Percentiles rank a stretch among this genome's conserved stretches.
These are phyloP conservation scores for Lepidurus couesii DNA, from an alignment of 1,140 invertebrate genomes.

Conservation along the genomic window DNA sequence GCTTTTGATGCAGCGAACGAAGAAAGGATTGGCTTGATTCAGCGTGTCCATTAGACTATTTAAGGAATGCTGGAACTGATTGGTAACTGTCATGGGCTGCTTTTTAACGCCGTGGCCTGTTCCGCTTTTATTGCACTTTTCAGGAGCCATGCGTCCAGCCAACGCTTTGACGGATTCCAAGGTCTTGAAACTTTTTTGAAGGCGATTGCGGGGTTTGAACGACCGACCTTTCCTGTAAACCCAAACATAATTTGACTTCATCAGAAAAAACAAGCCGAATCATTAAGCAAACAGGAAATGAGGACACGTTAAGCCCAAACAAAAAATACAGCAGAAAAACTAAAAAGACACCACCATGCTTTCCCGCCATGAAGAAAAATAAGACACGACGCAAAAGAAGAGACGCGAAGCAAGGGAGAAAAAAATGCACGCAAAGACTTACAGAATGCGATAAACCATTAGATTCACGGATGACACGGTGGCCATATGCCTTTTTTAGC, in stretches of 20 bases:
- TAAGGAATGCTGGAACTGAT: conserved; percentile 88
- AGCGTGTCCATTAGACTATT: conserved; percentile 87
- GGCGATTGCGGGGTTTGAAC: conserved; percentile 72
- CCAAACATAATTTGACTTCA: conserved; percentile 23
- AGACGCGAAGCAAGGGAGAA: conserved; percentile 38
- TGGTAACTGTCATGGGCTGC: conserved; percentile 84
- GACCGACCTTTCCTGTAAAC: conserved; percentile 78
- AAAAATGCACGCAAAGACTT: conserved; percentile 56
- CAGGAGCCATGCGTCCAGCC: conserved; percentile 57
- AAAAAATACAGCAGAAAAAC: too few species aligned
- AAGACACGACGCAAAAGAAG: background rate
- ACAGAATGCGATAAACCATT: conserved; percentile 81
- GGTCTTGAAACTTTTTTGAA: conserved; percentile 62
- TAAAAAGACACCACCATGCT: too few species aligned
- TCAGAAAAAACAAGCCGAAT: conserved; percentile 24
- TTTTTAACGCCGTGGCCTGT: conserved; percentile 57
- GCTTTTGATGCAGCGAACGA: conserved; percentile 94
- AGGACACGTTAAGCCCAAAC: conserved; percentile 23
- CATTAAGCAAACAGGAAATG: conserved; percentile 7
- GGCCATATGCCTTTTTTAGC: conserved; percentile 71
- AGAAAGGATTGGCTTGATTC: conserved; percentile 92
- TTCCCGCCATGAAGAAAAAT: background rate
- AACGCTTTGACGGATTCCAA: conserved; percentile 83
- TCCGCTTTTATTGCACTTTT: conserved; percentile 78
- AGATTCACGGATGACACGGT: conserved; percentile 81